A percentile compares a stretch with the other conserved stretches of the same genome.
These are phyloP conservation scores for Streblospio benedicti DNA, from an alignment of 1,140 invertebrate species.

Conservation along the genomic window DNA sequence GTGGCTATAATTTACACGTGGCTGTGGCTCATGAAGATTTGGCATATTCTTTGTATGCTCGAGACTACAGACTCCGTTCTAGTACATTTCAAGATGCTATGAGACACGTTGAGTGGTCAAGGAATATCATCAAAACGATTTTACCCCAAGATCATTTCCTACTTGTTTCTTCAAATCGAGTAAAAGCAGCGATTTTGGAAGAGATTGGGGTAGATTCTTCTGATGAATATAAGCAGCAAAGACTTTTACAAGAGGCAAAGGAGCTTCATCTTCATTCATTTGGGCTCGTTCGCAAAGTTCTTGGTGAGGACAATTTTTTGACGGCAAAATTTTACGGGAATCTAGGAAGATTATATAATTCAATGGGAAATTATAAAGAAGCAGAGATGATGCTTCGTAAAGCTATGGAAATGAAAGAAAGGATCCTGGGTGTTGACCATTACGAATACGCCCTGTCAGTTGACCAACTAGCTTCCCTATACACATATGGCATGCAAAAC, in stretches of 20 bases:
- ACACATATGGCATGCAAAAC: slow-evolving; percentile 86
- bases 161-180: slow-evolving; percentile 75
- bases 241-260: slow-evolving; percentile 60
- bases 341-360: slow-evolving; percentile 80
- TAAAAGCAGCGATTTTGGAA: slow-evolving; percentile 83
- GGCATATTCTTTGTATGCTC: slow-evolving; percentile 84
- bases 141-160: slow-evolving; percentile 72
- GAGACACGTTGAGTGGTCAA: slow-evolving; percentile 71
- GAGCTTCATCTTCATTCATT: slow-evolving; percentile 71
- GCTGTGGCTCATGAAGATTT: slow-evolving; percentile 81
- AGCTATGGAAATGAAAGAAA: slow-evolving; percentile 82
- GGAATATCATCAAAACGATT: slow-evolving; percentile 67
- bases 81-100: slow-evolving; percentile 44
- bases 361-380: slow-evolving; percentile 75
- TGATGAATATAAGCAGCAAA: slow-evolving; percentile 39
- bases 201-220: slow-evolving; percentile 78
- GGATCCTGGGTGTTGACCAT: slow-evolving; percentile 72
- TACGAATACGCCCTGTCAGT: slow-evolving; percentile 86
- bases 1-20: slow-evolving; percentile 72
- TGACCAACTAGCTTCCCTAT: slow-evolving; percentile 82
- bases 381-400: slow-evolving; percentile 82
- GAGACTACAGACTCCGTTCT: slow-evolving; percentile 67
- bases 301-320: slow-evolving; percentile 85
- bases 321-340: slow-evolving; percentile 93
- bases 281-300: slow-evolving; percentile 63